Evolutionary conservation across 2,888 invertebrate genomes (phyloP), one percentile per base, ranked within the genome.

Genomic region (Neria commutata): DNA sequence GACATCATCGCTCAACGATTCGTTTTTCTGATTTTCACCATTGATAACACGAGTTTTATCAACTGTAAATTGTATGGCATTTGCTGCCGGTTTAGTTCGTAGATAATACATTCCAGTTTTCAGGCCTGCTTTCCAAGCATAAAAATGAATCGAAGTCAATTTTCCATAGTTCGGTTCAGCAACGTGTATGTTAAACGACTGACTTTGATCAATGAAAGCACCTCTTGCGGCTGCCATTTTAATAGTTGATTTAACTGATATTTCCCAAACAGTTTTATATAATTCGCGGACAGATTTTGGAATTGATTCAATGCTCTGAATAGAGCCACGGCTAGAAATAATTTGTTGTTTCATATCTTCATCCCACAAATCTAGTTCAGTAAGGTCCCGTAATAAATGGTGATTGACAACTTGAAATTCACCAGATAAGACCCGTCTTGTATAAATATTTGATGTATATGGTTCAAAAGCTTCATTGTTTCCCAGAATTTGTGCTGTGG

Each of bases 61-160:
- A 0, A 98, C 96, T 0, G 98, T 98, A 81, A 99, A 98, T 78
- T 99, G 96, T 69, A 98, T 95, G 4, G 98, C 95, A 80, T 94
- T 91, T 1, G 92, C 95, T 1, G 98, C 98, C 5, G 98, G 95
- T 78, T 96, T 97, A 0, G 97, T 98, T 51, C 98, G 87, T 65
- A 99, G 84, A 80, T 99, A 98, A 81, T 99, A 99, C 98, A 99
- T 98, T 52, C 99, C 99, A 1, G 98, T 99, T 84, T 99, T 99
- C 58, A 99, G 84, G 2, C 98, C 98, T 83, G 91, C 86, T 83
- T 93, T 91, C 99, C 99, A 99, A 0, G 94, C 94, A 80, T 94
- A 94, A 82, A 99, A 99, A 83, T 99, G 99, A 88, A 99, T 98
- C 2, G 98, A 98, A 1, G 96, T 94, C 55, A 99, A 84, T 79